These are phyloP conservation scores for Ceryle rudis DNA, from an alignment of 2,797 vertebrate genomes.

Conservation along the genomic window DNA sequence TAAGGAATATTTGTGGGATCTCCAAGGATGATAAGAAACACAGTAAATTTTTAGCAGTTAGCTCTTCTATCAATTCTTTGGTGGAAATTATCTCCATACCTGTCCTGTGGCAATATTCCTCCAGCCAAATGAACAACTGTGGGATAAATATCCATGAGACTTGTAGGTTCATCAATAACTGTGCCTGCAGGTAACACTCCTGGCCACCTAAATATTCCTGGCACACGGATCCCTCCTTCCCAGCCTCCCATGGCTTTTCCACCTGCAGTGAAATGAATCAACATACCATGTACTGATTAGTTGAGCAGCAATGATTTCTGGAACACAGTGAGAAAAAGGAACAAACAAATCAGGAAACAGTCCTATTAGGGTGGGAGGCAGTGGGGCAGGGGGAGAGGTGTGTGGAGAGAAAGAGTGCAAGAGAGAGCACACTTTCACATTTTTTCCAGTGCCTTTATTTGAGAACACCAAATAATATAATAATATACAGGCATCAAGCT, in stretches of 20 bases:
- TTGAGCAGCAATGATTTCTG: not conserved
- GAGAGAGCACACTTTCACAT: not conserved
- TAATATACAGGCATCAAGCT: not conserved
- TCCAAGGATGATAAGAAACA: not conserved
- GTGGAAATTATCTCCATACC: slow-evolving; percentile 76
- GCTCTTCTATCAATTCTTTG: not conserved
- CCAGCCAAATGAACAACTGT: slow-evolving; percentile 85
- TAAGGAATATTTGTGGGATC: not conserved
- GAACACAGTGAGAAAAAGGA: not conserved
- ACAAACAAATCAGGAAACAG: not conserved
- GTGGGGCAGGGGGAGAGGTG: too few relatives aligned
- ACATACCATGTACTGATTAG: not conserved
- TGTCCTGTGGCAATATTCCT: slow-evolving; percentile 83
- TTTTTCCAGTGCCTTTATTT: not conserved
- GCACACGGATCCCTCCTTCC: slow-evolving; percentile 94
- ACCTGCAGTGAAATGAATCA: slow-evolving; percentile 75
- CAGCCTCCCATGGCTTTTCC: slow-evolving; percentile 93
- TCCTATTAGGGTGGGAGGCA: not conserved
- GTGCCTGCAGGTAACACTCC: slow-evolving; percentile 83
- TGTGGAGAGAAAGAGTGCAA: not conserved
- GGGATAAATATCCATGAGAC: slow-evolving; percentile 93
- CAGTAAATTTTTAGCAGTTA: not conserved
- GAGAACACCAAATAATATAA: not conserved
- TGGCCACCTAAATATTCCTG: slow-evolving; percentile 91
- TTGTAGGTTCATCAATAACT: slow-evolving; percentile 86